Evolutionary conservation across 2,888 invertebrate genomes (phyloP).

Genomic region (Drosophila aldrichi): DNA sequence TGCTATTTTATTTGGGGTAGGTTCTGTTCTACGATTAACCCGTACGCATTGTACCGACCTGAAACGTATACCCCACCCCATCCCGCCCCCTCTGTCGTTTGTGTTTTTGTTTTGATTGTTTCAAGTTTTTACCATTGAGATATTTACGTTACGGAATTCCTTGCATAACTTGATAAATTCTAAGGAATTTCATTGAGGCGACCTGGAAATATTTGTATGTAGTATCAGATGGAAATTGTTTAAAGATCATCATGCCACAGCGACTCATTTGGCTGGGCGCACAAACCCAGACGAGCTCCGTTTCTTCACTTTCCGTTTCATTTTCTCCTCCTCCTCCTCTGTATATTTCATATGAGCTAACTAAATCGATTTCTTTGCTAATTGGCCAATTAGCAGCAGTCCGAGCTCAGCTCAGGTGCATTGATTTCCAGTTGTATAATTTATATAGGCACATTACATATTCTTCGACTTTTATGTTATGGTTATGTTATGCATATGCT

Average conservation of each 20-base stretch:
- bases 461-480: not conserved
- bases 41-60: constrained; percentile 2
- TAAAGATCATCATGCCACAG: constrained; percentile 6
- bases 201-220: constrained; percentile 17
- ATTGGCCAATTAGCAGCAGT: constrained; percentile 25
- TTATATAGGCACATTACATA: not conserved
- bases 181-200: constrained; percentile 17
- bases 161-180: constrained; percentile 31
- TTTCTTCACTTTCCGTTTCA: not conserved
- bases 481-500: no score
- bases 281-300: not conserved
- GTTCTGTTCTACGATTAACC: constrained; percentile 21
- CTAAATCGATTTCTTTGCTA: constrained; percentile 19
- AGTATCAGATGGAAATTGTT: constrained; percentile 23
- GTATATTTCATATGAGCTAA: not conserved
- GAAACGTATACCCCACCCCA: not conserved
- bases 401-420: constrained; percentile 21
- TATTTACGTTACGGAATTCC: constrained; percentile 43
- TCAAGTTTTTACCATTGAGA: constrained; percentile 31
- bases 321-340: not conserved
- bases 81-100: not conserved
- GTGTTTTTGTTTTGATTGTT: constrained; percentile 9
- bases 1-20: constrained; percentile 26
- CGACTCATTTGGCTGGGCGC: not conserved
- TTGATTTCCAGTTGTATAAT: constrained; percentile 12